A percentile compares a stretch with the other conserved stretches of the same genome.
Evolutionary conservation across 2,797 vertebrate species (phyloP).

Genomic region (Microtus obscurus): DNA sequence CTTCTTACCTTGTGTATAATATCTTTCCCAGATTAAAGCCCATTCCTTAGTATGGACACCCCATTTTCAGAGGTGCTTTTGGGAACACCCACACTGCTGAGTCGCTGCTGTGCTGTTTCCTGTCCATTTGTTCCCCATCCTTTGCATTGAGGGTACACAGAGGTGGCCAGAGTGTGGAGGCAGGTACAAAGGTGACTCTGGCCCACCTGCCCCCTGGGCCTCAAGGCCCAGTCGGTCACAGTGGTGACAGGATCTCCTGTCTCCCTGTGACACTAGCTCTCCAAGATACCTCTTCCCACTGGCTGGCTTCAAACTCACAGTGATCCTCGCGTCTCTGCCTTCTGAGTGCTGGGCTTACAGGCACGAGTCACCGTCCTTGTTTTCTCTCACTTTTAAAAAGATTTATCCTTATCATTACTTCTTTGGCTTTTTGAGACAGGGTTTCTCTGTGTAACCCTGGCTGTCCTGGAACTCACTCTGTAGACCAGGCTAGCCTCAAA

Average conservation of each 20-base stretch:
- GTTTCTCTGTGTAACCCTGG: neutral
- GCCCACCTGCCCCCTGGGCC: neutral
- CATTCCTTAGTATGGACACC: neutral
- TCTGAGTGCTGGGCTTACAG: too few relatives aligned
- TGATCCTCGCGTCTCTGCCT: too few relatives aligned
- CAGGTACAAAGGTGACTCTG: neutral
- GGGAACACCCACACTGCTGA: neutral
- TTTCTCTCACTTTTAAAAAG: neutral
- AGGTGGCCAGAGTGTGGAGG: neutral
- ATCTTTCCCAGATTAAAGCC: neutral
- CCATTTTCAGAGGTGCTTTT: neutral
- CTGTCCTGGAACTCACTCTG: neutral
- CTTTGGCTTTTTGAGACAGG: neutral
- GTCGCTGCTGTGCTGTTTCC: neutral
- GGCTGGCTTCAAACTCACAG: neutral
- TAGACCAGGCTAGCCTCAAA: neutral
- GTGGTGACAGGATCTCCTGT: neutral
- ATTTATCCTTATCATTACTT: neutral
- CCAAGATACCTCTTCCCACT: neutral
- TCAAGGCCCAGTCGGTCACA: neutral
- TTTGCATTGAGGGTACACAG: neutral
- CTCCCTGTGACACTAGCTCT: neutral
- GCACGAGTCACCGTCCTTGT: neutral
- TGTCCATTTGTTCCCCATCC: neutral
- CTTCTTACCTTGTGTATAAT: too few relatives aligned